Evolutionary conservation across 92 coral and sea anemone genomes (phyloP), one percentile per base, ranked within the genome.

Genomic region (Palythoa heliodiscus): DNA sequence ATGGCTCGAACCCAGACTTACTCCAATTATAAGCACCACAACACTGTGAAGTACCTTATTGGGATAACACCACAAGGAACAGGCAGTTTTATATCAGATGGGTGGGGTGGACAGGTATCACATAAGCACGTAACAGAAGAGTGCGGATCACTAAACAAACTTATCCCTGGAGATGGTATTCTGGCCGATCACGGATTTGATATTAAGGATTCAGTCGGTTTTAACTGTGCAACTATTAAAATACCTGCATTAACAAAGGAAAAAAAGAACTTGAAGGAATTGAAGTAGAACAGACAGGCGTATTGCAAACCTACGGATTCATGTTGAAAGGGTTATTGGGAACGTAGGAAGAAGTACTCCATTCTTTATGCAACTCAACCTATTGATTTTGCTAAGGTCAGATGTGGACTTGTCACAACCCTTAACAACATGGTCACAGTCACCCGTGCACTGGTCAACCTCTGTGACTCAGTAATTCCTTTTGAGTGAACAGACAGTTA

Each of bases 201-300:
- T 40, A 89, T 89, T 1, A 71, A 79, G 39, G 89, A 89, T 11
- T 86, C 89, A 61, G 88, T 88, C n/a, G 91, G 91, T 37, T 29
- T 88, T 25, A 71, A 71, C 64, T 89, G 89, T 89, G 88, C 92
- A 14, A 89, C 86, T 11, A 61, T 89, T 0, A 85, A 89, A 70
- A 78, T 89, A 5, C 89, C 89, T 11, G 92, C 92, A 13, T 89
- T 89, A 35, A 78, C 92, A 17, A 89, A 85, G 70, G 89, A 89
- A 9, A 89, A 89, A 60, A 77, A 86, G 48, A 89, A 64, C 80
- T 87, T 2, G 22, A n/a, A 15, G 84, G 87, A 43, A 77, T 86
- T 75, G 86, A 86, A 14, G 86, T 77, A 20, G 88, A 86, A 37
- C 86, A 86, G 24, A 86, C 88, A 4, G 88, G 52, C 35, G 88